Evolutionary conservation across 2,113 vertebrate species (phyloP).

Genomic region (Apaloderma vittatum): DNA sequence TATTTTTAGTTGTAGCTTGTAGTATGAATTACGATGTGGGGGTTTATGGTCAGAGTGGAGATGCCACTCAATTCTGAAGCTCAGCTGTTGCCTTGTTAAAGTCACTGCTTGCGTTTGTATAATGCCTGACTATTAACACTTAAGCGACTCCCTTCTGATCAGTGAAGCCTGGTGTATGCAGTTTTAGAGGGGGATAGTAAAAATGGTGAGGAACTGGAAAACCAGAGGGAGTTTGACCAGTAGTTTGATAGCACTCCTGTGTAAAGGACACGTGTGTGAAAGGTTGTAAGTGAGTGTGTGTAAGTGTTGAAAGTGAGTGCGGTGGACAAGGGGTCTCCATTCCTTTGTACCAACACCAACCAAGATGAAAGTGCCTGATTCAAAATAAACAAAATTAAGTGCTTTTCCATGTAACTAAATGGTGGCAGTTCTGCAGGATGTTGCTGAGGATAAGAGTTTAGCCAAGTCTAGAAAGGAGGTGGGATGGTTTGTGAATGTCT

Average conservation of each 20-base stretch:
- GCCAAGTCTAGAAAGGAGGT: not conserved
- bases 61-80: not conserved
- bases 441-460: not conserved
- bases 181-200: not conserved
- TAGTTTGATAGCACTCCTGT: not conserved
- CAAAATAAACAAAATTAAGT: not conserved
- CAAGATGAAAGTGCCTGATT: not conserved
- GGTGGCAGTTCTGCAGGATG: not conserved
- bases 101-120: not conserved
- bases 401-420: not conserved
- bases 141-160: not conserved
- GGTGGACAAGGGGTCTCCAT: not conserved
- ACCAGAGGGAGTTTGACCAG: not conserved
- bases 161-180: not conserved
- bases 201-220: not conserved
- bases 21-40: rapidly evolving
- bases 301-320: too few relatives aligned
- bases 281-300: too few relatives aligned
- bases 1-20: not conserved
- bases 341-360: not conserved
- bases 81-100: not conserved
- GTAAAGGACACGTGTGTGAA: rapidly evolving
- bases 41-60: not conserved
- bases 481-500: not conserved
- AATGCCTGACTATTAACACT: not conserved